phyloP scores from a whole-genome alignment of 2,888 invertebrate species.

The Leptothorax acervorum region DNA sequence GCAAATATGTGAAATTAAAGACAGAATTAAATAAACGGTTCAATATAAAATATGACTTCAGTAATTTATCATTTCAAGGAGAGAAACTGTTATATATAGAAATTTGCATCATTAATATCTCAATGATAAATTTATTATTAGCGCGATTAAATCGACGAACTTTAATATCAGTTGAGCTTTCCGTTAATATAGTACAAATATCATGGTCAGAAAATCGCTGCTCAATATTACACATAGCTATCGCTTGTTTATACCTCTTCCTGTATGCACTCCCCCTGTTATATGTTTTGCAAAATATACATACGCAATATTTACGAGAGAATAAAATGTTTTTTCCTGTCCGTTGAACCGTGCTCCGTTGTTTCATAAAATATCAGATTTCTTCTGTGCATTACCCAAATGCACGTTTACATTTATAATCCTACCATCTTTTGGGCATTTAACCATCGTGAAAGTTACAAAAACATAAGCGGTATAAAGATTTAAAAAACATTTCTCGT shows the following conservation, averaged over 20 bases:
- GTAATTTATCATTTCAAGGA: constrained; percentile 5
- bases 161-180: constrained; percentile 40
- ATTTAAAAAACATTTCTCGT: constrained; percentile 23
- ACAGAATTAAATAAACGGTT: constrained; percentile 12
- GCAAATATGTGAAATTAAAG: neutral
- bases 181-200: constrained; percentile 30
- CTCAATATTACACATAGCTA: constrained; percentile 27
- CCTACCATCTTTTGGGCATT: constrained; percentile 50
- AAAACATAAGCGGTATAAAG: constrained; percentile 35
- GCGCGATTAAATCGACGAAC: constrained; percentile 9
- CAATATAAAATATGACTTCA: constrained; percentile 11
- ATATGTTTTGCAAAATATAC: constrained; percentile 53
- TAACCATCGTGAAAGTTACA: constrained; percentile 28
- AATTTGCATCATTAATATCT: neutral
- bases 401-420: constrained; percentile 54
- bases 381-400: constrained; percentile 51
- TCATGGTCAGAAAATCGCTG: constrained; percentile 43
- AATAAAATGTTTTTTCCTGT: constrained; percentile 53
- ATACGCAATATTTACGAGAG: constrained; percentile 43
- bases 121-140: constrained; percentile 36
- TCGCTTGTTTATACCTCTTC: constrained; percentile 34
- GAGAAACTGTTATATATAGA: neutral
- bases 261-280: constrained; percentile 15
- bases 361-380: constrained; percentile 62
- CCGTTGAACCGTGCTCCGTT: constrained; percentile 44